These are phyloP conservation scores for Neodontobutis hainanensis DNA, from an alignment of 2,113 vertebrate genomes.

Conservation along the genomic window DNA sequence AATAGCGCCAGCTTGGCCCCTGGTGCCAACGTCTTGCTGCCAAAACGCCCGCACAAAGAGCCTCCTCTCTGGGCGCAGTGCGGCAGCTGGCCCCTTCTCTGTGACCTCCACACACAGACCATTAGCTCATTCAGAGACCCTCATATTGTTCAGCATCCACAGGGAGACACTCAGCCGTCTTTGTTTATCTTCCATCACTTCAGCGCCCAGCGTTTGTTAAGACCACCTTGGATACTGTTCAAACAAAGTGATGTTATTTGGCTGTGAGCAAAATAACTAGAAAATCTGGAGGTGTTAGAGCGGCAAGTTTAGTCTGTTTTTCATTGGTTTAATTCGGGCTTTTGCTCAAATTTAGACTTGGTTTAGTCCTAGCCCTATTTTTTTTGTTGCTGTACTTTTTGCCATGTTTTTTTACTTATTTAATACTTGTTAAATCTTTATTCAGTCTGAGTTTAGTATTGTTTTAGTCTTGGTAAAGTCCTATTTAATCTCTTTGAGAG, in stretches of 20 bases:
- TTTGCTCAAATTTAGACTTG: background rate
- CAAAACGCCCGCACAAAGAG: slow-evolving; percentile 61
- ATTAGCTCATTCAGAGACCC: slow-evolving; percentile 19
- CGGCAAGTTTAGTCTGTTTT: background rate
- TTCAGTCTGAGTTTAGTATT: no score
- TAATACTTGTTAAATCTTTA: no score
- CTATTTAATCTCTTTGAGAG: no score
- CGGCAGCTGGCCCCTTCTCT: slow-evolving; percentile 21
- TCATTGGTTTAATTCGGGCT: background rate
- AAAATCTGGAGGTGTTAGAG: slow-evolving; percentile 27
- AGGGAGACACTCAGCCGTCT: slow-evolving; percentile 34
- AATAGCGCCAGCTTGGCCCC: slow-evolving; percentile 49
- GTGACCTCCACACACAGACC: slow-evolving; percentile 12
- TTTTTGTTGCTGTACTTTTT: no score
- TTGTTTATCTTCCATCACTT: slow-evolving; percentile 63
- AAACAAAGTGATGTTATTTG: slow-evolving; percentile 51
- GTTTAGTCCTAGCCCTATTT: no score
- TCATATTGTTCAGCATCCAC: slow-evolving; percentile 17
- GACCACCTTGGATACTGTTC: slow-evolving; percentile 38
- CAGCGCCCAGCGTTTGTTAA: slow-evolving; percentile 56
- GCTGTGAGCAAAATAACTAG: slow-evolving; percentile 25
- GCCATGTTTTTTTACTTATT: no score
- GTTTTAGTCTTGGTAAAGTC: no score
- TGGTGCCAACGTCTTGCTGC: slow-evolving; percentile 24
- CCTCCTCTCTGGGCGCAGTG: slow-evolving; percentile 38